phyloP scores from a whole-genome alignment of 2,113 vertebrate genomes.

The Perca schrenkii region DNA sequence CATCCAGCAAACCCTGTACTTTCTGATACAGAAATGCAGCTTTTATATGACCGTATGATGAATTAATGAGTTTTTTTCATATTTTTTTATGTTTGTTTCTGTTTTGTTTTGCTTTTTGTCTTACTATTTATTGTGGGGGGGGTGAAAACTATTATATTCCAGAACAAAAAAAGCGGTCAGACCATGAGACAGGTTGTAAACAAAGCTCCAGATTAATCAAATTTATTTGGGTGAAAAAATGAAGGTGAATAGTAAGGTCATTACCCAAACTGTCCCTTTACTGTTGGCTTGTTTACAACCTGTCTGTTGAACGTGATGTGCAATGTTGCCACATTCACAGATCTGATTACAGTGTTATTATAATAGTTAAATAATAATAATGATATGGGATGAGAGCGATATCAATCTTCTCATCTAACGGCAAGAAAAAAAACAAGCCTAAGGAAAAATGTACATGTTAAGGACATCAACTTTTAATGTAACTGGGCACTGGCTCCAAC shows the following conservation, averaged over 20 bases:
- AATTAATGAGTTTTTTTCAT: not conserved
- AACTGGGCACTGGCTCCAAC: slow-evolving; percentile 57
- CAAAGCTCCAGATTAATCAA: not conserved
- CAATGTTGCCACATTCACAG: slow-evolving; percentile 1
- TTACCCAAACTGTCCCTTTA: not conserved
- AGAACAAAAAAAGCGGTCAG: not conserved
- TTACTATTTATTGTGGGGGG: not conserved
- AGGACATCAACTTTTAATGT: not conserved
- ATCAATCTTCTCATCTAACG: not conserved
- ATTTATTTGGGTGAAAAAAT: not conserved
- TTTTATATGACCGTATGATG: not conserved
- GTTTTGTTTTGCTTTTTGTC: not conserved
- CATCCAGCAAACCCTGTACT: not conserved
- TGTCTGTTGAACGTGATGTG: not conserved
- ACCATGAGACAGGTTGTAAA: not conserved
- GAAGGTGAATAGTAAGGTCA: too few species aligned
- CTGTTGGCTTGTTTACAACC: not conserved
- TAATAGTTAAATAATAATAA: not conserved
- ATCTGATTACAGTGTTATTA: not conserved
- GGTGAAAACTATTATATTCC: not conserved
- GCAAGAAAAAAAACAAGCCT: not conserved
- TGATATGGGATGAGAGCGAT: not conserved
- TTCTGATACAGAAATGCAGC: not conserved
- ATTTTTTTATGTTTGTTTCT: not conserved
- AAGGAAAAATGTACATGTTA: not conserved